Evolutionary conservation across 2,797 vertebrate genomes (phyloP), one percentile per base, ranked within the genome.

Genomic region (Aldrovandia affinis): DNA sequence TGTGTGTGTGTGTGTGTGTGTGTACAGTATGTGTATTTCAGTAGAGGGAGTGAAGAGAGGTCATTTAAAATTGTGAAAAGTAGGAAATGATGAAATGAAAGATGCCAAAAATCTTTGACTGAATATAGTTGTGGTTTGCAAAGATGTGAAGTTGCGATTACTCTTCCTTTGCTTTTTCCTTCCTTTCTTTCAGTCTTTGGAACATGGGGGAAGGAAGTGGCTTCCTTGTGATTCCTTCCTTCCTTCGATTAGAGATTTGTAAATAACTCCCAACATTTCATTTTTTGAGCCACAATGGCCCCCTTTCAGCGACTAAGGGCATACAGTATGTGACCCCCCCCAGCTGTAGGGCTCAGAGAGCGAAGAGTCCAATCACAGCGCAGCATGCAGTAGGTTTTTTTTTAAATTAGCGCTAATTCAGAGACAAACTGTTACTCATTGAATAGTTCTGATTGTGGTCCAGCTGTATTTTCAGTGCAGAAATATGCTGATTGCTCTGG

Each of bases 341-440:
- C 81, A 83, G 77, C 85, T 86, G 85, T 3, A 83, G 63, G 59
- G 30, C 82, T 20, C 4, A n/a, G 3, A 77, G 81, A 78, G 81
- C 18, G 28, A 54, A 44, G 39, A 47, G 33, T 78, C 77, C 77
- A 85, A 78, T 77, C 82, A 59, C 81, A 63, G 44, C 70, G 25
- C 70, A 5, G 81, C 30, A 63, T 25, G 50, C 65, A 84, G 85
- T 81, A 84, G 86, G 87, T 81, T 75, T 86, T 87, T 82, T 78
- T 87, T 87, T 83, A 88, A 87, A 90, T 90, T 90, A 90, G 88
- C 83, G 39, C 88, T 90, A 89, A 89, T 90, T 91, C 90, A 90
- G 89, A 87, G 86, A 89, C 86, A 88, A 90, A 89, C 86, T 84
- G 89, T 86, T 86, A 86, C 77, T 83, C 81, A 85, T 86, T 86